These are phyloP conservation scores for Cryptotermes secundus DNA, from an alignment of 1,140 invertebrate species.

Conservation along the genomic window DNA sequence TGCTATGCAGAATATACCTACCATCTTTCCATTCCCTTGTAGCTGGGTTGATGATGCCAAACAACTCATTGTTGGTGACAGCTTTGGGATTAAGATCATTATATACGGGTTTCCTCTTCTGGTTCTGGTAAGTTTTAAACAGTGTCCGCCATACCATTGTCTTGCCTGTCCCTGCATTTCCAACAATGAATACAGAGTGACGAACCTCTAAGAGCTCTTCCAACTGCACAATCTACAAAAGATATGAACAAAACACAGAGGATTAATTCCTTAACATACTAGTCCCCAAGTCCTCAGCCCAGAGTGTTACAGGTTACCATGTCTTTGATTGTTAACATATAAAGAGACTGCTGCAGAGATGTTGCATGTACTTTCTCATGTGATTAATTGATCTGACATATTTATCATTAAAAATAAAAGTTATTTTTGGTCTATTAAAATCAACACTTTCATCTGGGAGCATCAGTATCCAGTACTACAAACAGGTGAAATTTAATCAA, in stretches of 20 bases:
- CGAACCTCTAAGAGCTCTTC: conserved; percentile 90
- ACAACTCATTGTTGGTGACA: conserved; percentile 93
- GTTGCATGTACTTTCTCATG: no score
- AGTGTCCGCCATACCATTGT: conserved; percentile 91
- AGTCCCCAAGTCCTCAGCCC: no score
- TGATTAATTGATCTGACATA: no score
- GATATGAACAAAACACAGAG: not conserved
- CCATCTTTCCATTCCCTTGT: conserved; percentile 98
- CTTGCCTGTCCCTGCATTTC: conserved; percentile 91
- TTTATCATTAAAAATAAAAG: no score
- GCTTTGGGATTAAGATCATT: conserved; percentile 94
- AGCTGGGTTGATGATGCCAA: conserved; percentile 91
- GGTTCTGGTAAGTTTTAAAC: conserved; percentile 75
- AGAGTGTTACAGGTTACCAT: no score
- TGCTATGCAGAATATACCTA: conserved; percentile 42
- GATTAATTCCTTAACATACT: not conserved
- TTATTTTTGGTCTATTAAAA: no score
- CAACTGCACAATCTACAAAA: conserved; percentile 77
- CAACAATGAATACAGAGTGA: conserved; percentile 93
- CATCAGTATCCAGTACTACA: no score
- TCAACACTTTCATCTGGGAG: no score
- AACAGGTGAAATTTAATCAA: no score
- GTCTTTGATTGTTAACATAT: no score
- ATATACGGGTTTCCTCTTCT: conserved; percentile 78
- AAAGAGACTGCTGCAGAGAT: no score